Percentiles rank a stretch among this genome's conserved stretches.
Conservation (phyloP, 1,140 invertebrate genomes). For the Lordiphosa clarofinis region DNA sequence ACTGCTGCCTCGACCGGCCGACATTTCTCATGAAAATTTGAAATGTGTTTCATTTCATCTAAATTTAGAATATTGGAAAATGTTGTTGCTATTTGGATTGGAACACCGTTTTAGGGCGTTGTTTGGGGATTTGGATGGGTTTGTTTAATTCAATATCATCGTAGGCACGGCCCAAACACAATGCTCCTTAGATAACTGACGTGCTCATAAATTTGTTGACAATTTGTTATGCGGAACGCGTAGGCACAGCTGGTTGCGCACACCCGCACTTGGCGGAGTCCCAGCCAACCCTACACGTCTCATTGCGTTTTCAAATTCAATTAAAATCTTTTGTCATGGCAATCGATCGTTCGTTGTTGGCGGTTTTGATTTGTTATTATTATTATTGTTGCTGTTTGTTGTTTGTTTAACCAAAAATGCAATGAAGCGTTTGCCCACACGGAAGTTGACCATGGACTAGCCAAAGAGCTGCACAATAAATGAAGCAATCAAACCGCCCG, state of each 20-base stretch:
- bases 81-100: slow-evolving; percentile 31
- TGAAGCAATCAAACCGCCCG: not conserved
- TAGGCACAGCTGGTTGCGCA: slow-evolving; percentile 45
- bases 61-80: slow-evolving; percentile 76
- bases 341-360: slow-evolving; percentile 21
- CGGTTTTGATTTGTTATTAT: slow-evolving; percentile 21
- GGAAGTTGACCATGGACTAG: slow-evolving; percentile 48
- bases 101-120: slow-evolving; percentile 54
- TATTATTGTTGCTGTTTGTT: slow-evolving; percentile 5
- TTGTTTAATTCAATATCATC: not conserved
- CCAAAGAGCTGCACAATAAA: slow-evolving; percentile 9
- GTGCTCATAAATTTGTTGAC: slow-evolving; percentile 77
- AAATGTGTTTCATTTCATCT: slow-evolving; percentile 78
- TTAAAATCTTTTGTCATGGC: slow-evolving; percentile 75
- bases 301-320: slow-evolving; percentile 77
- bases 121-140: slow-evolving; percentile 20
- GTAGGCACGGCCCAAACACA: slow-evolving; percentile 36
- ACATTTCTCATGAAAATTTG: slow-evolving; percentile 75
- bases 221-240: slow-evolving; percentile 72
- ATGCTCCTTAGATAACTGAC: slow-evolving; percentile 47
- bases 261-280: slow-evolving; percentile 15
- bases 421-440: slow-evolving; percentile 46
- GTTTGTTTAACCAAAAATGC: slow-evolving; percentile 34
- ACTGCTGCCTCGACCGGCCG: slow-evolving; percentile 38
- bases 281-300: slow-evolving; percentile 42